phyloP scores from a whole-genome alignment of 2,113 vertebrate genomes.

The Odobenus rosmarus region DNA sequence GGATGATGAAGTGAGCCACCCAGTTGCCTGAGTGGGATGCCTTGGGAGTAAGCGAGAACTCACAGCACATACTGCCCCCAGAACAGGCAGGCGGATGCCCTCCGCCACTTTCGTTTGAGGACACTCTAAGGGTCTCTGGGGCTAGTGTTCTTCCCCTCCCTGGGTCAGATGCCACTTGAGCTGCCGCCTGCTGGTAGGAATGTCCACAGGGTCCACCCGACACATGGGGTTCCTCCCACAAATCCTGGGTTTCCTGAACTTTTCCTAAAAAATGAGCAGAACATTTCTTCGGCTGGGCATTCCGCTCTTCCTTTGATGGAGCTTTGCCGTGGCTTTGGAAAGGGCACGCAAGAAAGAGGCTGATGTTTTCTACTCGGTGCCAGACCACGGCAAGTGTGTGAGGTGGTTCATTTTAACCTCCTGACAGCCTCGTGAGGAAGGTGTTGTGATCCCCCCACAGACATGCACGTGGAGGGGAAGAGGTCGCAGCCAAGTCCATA shows the following conservation, averaged over 20 bases:
- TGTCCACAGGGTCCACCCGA: accelerated
- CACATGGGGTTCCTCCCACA: background rate
- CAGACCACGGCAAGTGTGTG: accelerated
- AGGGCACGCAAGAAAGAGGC: background rate
- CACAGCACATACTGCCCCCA: accelerated
- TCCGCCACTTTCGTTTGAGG: accelerated
- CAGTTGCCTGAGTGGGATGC: background rate
- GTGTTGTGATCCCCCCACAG: accelerated
- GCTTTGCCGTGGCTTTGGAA: background rate
- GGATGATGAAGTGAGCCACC: background rate
- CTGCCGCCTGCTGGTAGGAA: background rate
- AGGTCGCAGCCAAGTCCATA: background rate
- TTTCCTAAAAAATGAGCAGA: background rate
- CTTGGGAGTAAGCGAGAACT: background rate
- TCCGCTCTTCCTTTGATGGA: background rate
- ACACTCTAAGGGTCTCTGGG: accelerated
- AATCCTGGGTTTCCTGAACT: background rate
- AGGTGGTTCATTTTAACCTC: background rate
- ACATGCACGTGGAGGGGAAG: accelerated
- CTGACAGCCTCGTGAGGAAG: accelerated
- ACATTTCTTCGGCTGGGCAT: background rate
- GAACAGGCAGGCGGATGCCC: accelerated
- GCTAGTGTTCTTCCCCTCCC: no score
- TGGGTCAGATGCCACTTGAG: background rate
- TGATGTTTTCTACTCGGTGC: background rate